Base-by-base conservation (phyloP, 1,140 invertebrate species). In the Homarus americanus region DNA sequence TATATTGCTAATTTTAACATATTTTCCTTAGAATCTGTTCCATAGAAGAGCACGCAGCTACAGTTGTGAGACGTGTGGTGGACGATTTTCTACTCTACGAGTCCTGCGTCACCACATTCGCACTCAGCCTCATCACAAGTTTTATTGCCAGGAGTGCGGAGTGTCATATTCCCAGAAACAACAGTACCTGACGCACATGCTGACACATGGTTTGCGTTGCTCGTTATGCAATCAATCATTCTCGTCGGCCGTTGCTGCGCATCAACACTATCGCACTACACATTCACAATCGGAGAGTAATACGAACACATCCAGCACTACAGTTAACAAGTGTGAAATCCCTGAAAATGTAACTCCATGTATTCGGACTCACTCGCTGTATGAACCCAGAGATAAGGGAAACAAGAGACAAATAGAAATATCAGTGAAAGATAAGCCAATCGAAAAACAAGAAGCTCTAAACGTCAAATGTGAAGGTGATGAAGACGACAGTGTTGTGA, bases 71-170 rank as follows among this genome's bases (percentile, higher is more conserved):
- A 89, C 41, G 28, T 89, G 87, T 82, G 80, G 80, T 2, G 44
- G 63, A 40, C 79, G 80, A 24, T 89, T 89, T 36, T 89, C 87
- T 17, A 89, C 87, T 40, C 66, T 82, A 12, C 63, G 80, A 24
- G 69, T 82, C 7, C 79, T 89, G n/a, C 87, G 80, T 7, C 87
- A 89, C 79, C 87, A 89, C 69, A 72, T 75, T 4, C 78, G 80
- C 38, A 82, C 87, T 7, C 87, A 82, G n/a, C 66, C 87, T 17
- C 66, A 89, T 66, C 79, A 89, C 79, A 63, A 82, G 32, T 82
- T 53, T 28, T 82, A 73, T 44, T 89, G 87, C n/a, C 87, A 89
- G 44, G 87, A 89, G 66, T 89, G 87, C 41, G 78, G 87, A 38
- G 28, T 82, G 7, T 73, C 87, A 17, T 76, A 72, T 12, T 36